Conservation (phyloP, 2,113 vertebrate species). For the Anguilla rostrata region DNA sequence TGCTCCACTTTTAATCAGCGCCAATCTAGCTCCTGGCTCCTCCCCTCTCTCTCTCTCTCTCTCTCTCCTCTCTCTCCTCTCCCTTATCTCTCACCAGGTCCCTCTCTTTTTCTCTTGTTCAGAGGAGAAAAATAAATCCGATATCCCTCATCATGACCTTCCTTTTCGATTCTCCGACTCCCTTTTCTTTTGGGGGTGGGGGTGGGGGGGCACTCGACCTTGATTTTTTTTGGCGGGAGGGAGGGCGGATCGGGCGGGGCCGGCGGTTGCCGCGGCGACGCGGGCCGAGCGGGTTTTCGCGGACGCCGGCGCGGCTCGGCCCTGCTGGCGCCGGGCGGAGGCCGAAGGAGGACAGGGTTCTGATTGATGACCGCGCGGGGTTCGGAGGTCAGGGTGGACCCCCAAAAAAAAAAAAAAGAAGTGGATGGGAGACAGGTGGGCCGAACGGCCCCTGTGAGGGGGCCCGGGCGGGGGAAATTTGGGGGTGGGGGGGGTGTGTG, state of each 20-base stretch:
- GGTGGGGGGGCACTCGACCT: no score
- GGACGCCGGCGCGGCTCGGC: neutral
- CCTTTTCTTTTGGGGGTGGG: neutral
- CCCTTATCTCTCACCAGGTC: neutral
- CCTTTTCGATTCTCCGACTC: neutral
- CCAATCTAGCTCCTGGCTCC: conserved; percentile 52
- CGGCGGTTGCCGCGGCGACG: neutral
- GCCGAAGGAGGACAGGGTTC: neutral
- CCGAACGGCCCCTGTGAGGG: neutral
- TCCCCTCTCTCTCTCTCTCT: neutral
- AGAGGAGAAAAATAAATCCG: conserved; percentile 16
- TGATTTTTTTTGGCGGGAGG: neutral
- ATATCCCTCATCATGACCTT: neutral
- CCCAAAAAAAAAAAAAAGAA: no score
- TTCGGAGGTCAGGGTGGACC: conserved; percentile 7
- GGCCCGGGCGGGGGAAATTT: neutral
- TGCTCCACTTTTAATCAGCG: conserved; percentile 53
- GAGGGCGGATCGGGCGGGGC: neutral
- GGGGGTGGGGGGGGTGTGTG: conserved; percentile 18
- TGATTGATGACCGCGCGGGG: neutral
- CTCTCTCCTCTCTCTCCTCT: conserved; percentile 6
- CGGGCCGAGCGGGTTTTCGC: no score
- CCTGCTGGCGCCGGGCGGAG: no score
- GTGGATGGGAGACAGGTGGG: conserved; percentile 38
- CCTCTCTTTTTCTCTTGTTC: neutral